Base-by-base conservation (phyloP, 1,140 invertebrate genomes). In the Varroa destructor region DNA sequence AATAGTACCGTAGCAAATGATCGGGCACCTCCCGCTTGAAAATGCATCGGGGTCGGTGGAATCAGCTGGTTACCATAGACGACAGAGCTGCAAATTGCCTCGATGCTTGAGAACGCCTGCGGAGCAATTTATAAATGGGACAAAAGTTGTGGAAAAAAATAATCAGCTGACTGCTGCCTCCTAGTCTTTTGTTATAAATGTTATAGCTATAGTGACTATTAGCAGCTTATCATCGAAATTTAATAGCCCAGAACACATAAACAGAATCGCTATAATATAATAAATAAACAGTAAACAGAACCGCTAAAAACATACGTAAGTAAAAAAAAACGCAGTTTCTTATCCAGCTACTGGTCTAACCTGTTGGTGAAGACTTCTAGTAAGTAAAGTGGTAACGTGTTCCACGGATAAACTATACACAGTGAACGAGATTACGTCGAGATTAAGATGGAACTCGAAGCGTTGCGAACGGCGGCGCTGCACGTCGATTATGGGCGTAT, bases 1-100 rank as follows among this genome's bases (percentile, higher is more conserved):
- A 43, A 67, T 2, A 67, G 10, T 4, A 40, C 46, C 37, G 61
- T 67, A 2, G 61, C 61, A 46, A 67, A 67, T 5, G 40, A 14
- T 51, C 46, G 46, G 8, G 46, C 46, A 40, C 46, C 46, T 40
- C 46, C 61, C 14, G 46, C 61, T 67, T 67, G 40, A 37, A 67
- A 67, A 67, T 67, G 61, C 61, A 67, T 67, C 40, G 61, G 61
- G 40, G 37, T 12, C 1, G 61, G 61, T 46, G 61, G 61, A 12
- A 46, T 67, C 12, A 67, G 37, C 36, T 67, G 61, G 61, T 40
- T 67, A 43, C 46, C 61, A 2, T 40, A 25, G 46, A 67, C 46
- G 40, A 67, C 46, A 14, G 61, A 67, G 14, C 40, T 43, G 61
- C 61, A 67, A 37, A 67, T 67, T 3, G 46, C 61, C 36, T 67